Base-by-base conservation (phyloP, 1,140 invertebrate genomes). In the Euborellia annulipes region DNA sequence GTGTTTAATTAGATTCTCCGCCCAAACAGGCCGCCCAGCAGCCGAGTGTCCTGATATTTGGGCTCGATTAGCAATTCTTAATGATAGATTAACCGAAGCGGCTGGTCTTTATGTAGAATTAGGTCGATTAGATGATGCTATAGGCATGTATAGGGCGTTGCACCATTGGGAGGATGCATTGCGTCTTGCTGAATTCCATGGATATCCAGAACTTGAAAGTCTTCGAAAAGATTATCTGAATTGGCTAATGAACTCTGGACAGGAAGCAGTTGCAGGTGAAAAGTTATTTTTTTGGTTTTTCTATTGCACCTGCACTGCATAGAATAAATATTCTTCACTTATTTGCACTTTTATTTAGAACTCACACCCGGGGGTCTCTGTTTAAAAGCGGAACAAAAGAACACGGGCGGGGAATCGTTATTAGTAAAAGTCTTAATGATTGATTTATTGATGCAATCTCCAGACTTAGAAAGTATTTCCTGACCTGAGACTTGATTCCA, bases 81-180 rank as follows among this genome's bases (percentile, higher is more conserved):
- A 82, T 18, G 90, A 90, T 27, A 83, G 93, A 54, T 67, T 95
- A 45, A 80, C 87, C 56, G 76, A 78, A 7, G 91, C 91, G 0
- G 84, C 85, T 61, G 73, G 75, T 14, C 85, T 91, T 51, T 93
- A 87, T 57, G 59, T 94, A 34, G 86, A 92, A 58, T 84, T 94
- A 57, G 82, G 83, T 58, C 70, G 82, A 52, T 58, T 84, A 8
- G 73, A 81, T 49, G 73, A 75, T 49, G 93, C 92, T 0, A 73
- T 99, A 20, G 70, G 79, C 36, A 98, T 98, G 91, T 97, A 87
- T 54, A 77, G 81, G 50, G 75, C 74, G 50, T 72, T 85, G 42
- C 77, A 85, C 57, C 82, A 84, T 60, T 98, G 93, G 92, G 82
- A 92, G 40, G 86, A 94, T 19, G 84, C 60, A 63, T 49, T 46